Evolutionary conservation across 2,797 vertebrate genomes (phyloP).

Genomic region (Chromis chromis): DNA sequence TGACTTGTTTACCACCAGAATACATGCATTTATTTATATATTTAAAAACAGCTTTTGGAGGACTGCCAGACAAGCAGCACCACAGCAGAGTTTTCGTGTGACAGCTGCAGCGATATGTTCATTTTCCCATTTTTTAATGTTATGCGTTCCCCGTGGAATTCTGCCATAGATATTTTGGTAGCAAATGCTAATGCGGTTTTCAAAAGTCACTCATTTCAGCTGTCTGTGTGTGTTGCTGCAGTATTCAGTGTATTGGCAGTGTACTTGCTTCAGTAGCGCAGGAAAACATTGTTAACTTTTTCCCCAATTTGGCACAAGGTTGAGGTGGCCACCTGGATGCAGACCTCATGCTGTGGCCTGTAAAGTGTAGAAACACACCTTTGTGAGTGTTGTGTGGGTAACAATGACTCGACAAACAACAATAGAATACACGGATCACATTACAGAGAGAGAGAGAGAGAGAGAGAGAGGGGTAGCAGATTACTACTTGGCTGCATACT

Average conservation of each 20-base stretch:
- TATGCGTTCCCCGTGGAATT: slow-evolving; percentile 48
- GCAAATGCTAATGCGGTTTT: slow-evolving; percentile 49
- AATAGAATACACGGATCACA: background rate
- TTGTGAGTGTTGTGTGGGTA: slow-evolving; percentile 19
- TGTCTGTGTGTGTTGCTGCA: slow-evolving; percentile 13
- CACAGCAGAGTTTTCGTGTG: slow-evolving; percentile 27
- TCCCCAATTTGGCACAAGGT: slow-evolving; percentile 14
- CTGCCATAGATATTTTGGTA: slow-evolving; percentile 42
- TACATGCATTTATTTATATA: slow-evolving; percentile 6
- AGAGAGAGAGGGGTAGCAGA: slow-evolving; percentile 1
- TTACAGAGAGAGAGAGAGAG: background rate
- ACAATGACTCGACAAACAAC: slow-evolving; percentile 16
- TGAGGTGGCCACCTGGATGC: slow-evolving; percentile 25
- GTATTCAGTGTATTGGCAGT: background rate
- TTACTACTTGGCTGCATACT: slow-evolving; percentile 9
- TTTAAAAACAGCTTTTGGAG: slow-evolving; percentile 6
- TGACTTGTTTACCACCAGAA: background rate
- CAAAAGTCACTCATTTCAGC: slow-evolving; percentile 25
- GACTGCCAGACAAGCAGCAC: slow-evolving; percentile 13
- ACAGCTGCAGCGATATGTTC: slow-evolving; percentile 44
- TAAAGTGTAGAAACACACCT: slow-evolving; percentile 13
- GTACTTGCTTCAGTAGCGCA: background rate
- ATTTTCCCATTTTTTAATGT: slow-evolving; percentile 50
- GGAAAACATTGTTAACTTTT: slow-evolving; percentile 12
- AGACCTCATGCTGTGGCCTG: slow-evolving; percentile 20